phyloP scores from a whole-genome alignment of 2,797 vertebrate species.

The Mus minutoides region DNA sequence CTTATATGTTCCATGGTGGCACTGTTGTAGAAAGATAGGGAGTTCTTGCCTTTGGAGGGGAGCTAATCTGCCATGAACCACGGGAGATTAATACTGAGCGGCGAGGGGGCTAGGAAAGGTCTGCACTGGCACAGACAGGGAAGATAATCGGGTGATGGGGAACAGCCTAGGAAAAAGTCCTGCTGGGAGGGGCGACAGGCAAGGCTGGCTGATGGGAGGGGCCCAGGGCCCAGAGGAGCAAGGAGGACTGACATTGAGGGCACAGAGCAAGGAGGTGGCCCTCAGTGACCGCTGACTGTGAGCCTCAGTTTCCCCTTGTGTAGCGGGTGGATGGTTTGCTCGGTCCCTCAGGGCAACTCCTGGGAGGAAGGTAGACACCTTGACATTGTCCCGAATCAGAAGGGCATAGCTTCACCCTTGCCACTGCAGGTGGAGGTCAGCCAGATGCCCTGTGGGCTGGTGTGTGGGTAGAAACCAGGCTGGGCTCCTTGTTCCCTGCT shows the following conservation, averaged over 20 bases:
- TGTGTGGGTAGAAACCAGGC: neutral
- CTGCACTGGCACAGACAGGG: neutral
- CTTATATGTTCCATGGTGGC: no score
- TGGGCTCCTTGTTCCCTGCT: neutral
- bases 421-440: neutral
- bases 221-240: neutral
- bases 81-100: neutral
- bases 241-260: neutral
- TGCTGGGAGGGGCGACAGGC: neutral
- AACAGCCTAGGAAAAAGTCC: neutral
- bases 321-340: neutral
- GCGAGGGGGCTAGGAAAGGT: neutral
- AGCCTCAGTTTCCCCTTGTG: neutral
- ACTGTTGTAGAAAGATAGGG: neutral
- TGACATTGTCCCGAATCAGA: rapidly evolving
- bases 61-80: neutral
- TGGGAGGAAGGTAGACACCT: neutral
- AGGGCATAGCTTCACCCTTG: rapidly evolving
- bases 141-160: neutral
- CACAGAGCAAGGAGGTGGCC: neutral
- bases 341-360: neutral
- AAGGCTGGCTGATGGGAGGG: neutral
- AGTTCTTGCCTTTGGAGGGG: neutral
- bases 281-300: neutral
- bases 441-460: neutral